These are phyloP conservation scores for Eurytemora carolleeae DNA, from an alignment of 1,140 invertebrate species.

Conservation along the genomic window DNA sequence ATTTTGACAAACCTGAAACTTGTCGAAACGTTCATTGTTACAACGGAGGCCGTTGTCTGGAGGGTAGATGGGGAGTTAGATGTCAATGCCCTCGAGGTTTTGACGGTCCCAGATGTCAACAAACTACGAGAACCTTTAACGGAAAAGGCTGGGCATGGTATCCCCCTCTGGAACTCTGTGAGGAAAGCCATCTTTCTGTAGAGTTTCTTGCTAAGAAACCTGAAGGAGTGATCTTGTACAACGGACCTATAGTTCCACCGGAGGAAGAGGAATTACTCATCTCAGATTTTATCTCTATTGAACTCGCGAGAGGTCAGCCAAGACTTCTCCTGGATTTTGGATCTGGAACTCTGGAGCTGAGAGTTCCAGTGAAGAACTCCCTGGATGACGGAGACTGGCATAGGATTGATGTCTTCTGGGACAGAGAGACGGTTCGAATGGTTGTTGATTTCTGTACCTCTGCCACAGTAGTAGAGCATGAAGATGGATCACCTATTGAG, in stretches of 20 bases:
- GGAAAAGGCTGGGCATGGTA: slow-evolving; percentile 91
- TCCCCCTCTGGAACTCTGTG: slow-evolving; percentile 82
- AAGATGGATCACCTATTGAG: slow-evolving; percentile 57
- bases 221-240: slow-evolving; percentile 83
- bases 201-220: slow-evolving; percentile 79
- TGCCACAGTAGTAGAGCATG: slow-evolving; percentile 59
- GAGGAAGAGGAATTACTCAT: slow-evolving; percentile 68
- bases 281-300: slow-evolving; percentile 76
- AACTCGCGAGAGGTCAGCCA: slow-evolving; percentile 72
- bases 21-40: slow-evolving; percentile 75
- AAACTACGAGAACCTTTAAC: slow-evolving; percentile 74
- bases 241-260: slow-evolving; percentile 80
- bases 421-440: slow-evolving; percentile 68
- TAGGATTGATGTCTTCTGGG: slow-evolving; percentile 80
- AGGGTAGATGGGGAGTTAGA: slow-evolving; percentile 54
- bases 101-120: slow-evolving; percentile 83
- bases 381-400: slow-evolving; percentile 92
- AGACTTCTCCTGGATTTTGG: slow-evolving; percentile 81
- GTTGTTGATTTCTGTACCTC: slow-evolving; percentile 77
- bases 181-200: slow-evolving; percentile 75
- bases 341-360: slow-evolving; percentile 68
- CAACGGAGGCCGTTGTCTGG: slow-evolving; percentile 80
- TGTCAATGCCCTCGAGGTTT: slow-evolving; percentile 78
- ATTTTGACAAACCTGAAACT: slow-evolving; percentile 67
- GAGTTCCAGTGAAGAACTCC: slow-evolving; percentile 56